phyloP scores from a whole-genome alignment of 2,888 invertebrate species.

The Vesta saturnalis region DNA sequence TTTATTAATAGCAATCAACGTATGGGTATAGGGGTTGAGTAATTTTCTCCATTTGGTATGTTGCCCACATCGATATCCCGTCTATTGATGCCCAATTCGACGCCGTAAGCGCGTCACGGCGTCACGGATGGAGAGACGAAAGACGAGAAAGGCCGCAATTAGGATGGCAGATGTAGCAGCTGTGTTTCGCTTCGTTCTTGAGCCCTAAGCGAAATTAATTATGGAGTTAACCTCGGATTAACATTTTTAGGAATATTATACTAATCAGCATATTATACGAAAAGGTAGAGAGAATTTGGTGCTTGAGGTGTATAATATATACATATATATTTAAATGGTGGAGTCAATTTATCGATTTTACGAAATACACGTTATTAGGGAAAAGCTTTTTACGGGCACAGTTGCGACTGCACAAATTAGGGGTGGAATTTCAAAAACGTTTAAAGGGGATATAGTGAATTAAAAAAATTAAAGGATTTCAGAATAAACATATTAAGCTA shows the following conservation, averaged over 20 bases:
- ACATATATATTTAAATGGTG: constrained; percentile 20
- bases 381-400: constrained; percentile 17
- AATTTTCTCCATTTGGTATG: constrained; percentile 27
- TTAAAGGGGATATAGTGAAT: constrained; percentile 13
- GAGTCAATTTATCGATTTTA: constrained; percentile 25
- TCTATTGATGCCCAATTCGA: constrained; percentile 37
- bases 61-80: constrained; percentile 33
- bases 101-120: constrained; percentile 32
- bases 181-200: constrained; percentile 36
- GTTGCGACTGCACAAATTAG: constrained; percentile 15
- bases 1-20: constrained; percentile 30
- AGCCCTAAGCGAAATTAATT: constrained; percentile 38
- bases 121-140: constrained; percentile 34
- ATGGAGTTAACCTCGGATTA: constrained; percentile 36
- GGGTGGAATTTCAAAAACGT: constrained; percentile 12
- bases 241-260: constrained; percentile 33
- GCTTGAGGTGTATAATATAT: not conserved
- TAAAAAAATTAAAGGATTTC: constrained; percentile 15
- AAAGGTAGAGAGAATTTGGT: not conserved
- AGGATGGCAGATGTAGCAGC: constrained; percentile 37
- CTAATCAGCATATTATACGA: constrained; percentile 30
- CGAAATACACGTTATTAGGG: constrained; percentile 9
- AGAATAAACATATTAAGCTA: constrained; percentile 6
- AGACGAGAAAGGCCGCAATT: constrained; percentile 34
- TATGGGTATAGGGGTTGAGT: constrained; percentile 22